These are phyloP conservation scores for Goniozus legneri DNA, from an alignment of 1,140 invertebrate genomes.

Conservation along the genomic window DNA sequence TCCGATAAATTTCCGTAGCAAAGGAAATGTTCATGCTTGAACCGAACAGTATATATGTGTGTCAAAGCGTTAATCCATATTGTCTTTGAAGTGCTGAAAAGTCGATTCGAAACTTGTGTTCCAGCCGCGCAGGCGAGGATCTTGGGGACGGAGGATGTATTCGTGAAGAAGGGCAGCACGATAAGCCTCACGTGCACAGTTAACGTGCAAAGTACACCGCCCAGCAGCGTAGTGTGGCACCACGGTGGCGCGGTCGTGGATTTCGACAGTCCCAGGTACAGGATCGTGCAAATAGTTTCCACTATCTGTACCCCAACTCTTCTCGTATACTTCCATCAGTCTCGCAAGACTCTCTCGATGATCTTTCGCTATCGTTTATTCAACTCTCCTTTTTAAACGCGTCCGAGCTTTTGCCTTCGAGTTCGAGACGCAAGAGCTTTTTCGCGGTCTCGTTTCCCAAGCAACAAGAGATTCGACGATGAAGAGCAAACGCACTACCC, in stretches of 20 bases:
- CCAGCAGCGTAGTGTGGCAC: constrained; percentile 75
- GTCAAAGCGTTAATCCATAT: constrained; percentile 4
- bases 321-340: neutral
- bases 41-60: too few species aligned
- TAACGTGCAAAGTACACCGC: constrained; percentile 80
- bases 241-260: constrained; percentile 77
- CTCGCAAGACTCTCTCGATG: too few species aligned
- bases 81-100: constrained; percentile 1
- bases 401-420: constrained; percentile 5
- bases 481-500: too few species aligned
- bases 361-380: too few species aligned
- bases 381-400: neutral
- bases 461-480: too few species aligned
- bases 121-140: constrained; percentile 83
- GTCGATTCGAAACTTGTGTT: constrained; percentile 50
- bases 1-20: too few species aligned
- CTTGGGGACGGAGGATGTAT: constrained; percentile 79
- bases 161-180: constrained; percentile 86
- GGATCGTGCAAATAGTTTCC: constrained; percentile 20
- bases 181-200: constrained; percentile 86
- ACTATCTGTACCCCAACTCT: constrained; percentile 1
- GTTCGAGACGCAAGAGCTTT: too few species aligned
- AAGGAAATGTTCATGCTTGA: too few species aligned
- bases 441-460: too few species aligned
- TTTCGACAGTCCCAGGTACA: constrained; percentile 76